Base-by-base conservation (phyloP, 2,888 invertebrate genomes). In the Pimpla rufipes region DNA sequence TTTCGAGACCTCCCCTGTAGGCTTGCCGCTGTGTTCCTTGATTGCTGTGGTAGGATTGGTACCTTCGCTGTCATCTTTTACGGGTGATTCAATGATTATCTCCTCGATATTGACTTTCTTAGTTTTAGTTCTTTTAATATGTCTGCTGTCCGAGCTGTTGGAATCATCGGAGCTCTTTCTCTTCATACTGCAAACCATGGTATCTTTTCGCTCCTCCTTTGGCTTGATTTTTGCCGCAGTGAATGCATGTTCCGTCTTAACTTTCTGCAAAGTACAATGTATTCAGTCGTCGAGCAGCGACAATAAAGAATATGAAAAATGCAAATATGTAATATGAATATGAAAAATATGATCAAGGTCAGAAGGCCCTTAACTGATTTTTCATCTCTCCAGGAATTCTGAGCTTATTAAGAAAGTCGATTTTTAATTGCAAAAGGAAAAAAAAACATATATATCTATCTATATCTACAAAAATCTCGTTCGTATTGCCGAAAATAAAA, bases 31-130 rank as follows among this genome's bases (percentile, higher is more conserved):
- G 23, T 11, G 23, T 2, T 21, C 55, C 4, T 11, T n/a, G 57
- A 13, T 29, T n/a, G 29, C 21, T 13, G n/a, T 52, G 21, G 7
- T 21, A 10, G 10, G 16, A 0, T 3, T 29, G 7, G 10, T 18
- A 0, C 7, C 16, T 42, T 42, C 3, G n/a, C 13, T 11, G 6
- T 11, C 7, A n/a, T 13, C 10, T 11, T 42, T 71, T 11, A 0
- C 1, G 8, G 71, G 71, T 2, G 57, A 57, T 23, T 23, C 71
- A 3, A 57, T 57, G 16, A 35, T 57, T 57, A 71, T 57, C 2
- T 71, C 71, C 42, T 71, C 71, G 4, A 71, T 29, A 7, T 1
- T 8, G 0, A 10, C 16, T 1, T 1, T 57, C 2, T 7, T n/a
- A 1, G 29, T 5, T 42, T 57, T 71, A 16, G 16, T 0, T n/a